These are phyloP conservation scores for Mizuhopecten yessoensis DNA, from an alignment of 1,140 invertebrate species.

Conservation along the genomic window DNA sequence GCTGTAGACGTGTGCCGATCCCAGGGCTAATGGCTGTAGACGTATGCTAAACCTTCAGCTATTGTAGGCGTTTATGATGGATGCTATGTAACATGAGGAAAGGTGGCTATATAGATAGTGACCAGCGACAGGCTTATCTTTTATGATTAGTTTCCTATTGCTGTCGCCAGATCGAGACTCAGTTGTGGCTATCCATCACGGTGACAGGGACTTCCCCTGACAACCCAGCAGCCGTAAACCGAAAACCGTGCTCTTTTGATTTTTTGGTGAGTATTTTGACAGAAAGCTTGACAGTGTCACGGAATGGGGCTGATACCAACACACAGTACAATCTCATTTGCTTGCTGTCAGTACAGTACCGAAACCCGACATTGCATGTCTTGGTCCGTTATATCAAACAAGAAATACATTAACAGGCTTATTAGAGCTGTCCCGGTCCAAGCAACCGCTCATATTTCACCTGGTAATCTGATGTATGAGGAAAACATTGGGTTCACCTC, in stretches of 20 bases:
- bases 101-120: background rate
- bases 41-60: background rate
- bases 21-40: background rate
- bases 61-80: background rate
- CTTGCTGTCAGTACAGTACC: too few species aligned
- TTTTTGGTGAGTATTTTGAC: conserved; percentile 1
- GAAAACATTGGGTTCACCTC: background rate
- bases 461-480: background rate
- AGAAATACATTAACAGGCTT: conserved; percentile 11
- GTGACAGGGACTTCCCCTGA: background rate
- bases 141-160: background rate
- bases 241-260: background rate
- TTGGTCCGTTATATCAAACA: background rate
- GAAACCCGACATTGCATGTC: conserved; percentile 11
- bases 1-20: background rate
- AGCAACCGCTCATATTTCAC: background rate
- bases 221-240: background rate
- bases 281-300: conserved; percentile 1
- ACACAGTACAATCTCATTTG: background rate
- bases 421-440: background rate
- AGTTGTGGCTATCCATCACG: background rate
- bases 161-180: background rate
- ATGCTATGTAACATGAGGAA: background rate
- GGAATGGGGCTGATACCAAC: background rate
- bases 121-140: background rate